Evolutionary conservation across 92 coral and sea anemone species (phyloP), one percentile per base, ranked within the genome.

Genomic region (Epizoanthus rinbou): DNA sequence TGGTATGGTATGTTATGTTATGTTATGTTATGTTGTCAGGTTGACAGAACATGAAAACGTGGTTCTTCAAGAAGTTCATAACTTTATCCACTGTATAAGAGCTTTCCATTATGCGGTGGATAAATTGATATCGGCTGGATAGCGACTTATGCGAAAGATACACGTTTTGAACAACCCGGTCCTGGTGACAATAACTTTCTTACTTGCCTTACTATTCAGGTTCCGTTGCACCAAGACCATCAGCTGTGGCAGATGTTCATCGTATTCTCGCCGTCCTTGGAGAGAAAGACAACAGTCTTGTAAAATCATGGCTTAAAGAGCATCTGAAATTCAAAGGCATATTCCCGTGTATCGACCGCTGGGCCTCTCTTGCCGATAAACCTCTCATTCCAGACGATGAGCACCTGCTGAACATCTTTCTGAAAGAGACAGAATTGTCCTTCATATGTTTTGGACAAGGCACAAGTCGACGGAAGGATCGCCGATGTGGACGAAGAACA

Each of bases 351-450:
- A 45, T 37, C 0, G 87, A 69, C 17, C 87, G 86, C 11, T 95
- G 98, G 98, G 93, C 93, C 52, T 80, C 97, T 19, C 90, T 92
- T 72, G 33, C 86, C 17, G 97, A 90, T 16, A 92, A 89, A 70
- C 98, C 94, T 5, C 80, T 95, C 52, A 45, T 88, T 13, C 64
- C 90, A 24, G 98, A 95, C 84, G 91, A 87, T 69, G 89, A 91
- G 73, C 85, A 70, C 13, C 86, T 92, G 54, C 73, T 73, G 54
- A 92, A 84, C 73, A 85, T 95, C 57, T 95, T 95, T 69, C 88
- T 88, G 84, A 71, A 50, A 35, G 88, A 90, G 57, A 82, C 91
- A 17, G 88, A 79, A 64, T 93, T 95, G 24, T 79, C 85, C 79
- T 95, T 95, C 60, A 62, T 95, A 22, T 86, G 86, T 39, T 69